Conservation (phyloP, 2,113 vertebrate species). For the Empidonax traillii region DNA sequence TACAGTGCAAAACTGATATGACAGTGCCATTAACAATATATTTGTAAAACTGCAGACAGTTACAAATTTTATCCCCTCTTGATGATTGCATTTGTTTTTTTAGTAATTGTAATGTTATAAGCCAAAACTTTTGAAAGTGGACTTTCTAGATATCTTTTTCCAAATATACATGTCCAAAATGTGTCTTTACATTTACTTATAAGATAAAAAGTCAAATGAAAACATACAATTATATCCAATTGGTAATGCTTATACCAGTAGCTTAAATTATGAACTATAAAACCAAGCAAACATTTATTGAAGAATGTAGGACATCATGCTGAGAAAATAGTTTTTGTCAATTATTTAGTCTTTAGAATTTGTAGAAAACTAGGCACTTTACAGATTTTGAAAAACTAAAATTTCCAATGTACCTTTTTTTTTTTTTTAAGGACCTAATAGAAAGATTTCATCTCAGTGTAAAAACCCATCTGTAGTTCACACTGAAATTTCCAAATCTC, state of each 20-base stretch:
- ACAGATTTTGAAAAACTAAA: not conserved
- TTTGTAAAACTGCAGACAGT: not conserved
- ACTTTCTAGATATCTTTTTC: not conserved
- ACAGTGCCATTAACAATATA: not conserved
- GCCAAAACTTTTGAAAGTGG: not conserved
- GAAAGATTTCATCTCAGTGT: not conserved
- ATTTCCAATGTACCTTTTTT: not conserved
- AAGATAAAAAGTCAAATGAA: not conserved
- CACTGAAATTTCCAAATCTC: not conserved
- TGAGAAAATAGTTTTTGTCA: not conserved
- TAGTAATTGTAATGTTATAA: not conserved
- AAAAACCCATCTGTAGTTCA: not conserved
- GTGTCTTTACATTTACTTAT: not conserved
- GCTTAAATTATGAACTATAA: not conserved
- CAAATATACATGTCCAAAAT: not conserved
- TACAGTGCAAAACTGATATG: not conserved
- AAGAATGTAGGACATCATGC: not conserved
- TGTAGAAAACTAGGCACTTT: not conserved
- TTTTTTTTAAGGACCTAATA: not conserved
- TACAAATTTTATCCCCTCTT: not conserved
- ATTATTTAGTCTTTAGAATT: not conserved
- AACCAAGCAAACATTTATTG: not conserved
- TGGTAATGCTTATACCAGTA: not conserved
- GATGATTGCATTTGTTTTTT: not conserved
- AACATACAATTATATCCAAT: not conserved